A percentile compares a stretch with the other conserved stretches of the same genome.
Evolutionary conservation across 2,888 invertebrate species (phyloP).

Genomic region (Athalia cordata): DNA sequence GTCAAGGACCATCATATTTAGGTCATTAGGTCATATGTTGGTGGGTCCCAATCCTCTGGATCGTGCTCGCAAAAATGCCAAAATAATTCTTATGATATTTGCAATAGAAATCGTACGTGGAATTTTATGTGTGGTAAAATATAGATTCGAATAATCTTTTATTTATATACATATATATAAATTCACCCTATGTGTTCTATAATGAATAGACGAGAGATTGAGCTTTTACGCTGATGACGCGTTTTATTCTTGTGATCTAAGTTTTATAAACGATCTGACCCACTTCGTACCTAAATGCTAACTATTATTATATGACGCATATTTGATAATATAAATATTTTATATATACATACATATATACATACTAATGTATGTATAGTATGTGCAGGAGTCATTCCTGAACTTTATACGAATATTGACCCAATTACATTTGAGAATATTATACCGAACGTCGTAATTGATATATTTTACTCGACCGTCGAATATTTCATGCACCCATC

Average conservation of each 20-base stretch:
- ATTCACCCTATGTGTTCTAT: too few species aligned
- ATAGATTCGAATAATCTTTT: background rate
- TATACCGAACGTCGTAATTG: too few species aligned
- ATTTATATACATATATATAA: background rate
- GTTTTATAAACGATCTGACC: conserved; percentile 26
- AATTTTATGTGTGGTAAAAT: background rate
- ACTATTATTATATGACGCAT: background rate
- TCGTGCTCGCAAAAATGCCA: background rate
- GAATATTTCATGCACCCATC: too few species aligned
- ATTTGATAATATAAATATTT: too few species aligned
- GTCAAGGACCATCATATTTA: too few species aligned
- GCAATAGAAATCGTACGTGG: background rate
- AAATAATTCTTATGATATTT: background rate
- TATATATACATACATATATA: too few species aligned
- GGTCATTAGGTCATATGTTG: too few species aligned
- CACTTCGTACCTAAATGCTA: background rate
- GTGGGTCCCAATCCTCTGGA: background rate
- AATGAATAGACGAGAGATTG: background rate
- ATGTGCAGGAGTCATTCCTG: too few species aligned
- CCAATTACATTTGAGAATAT: too few species aligned
- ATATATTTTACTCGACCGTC: too few species aligned
- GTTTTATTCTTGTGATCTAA: conserved; percentile 24
- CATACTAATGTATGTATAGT: too few species aligned
- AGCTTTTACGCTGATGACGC: conserved; percentile 19
- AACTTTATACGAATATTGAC: too few species aligned